Evolutionary conservation across 2,888 invertebrate genomes (phyloP), one percentile per base, ranked within the genome.

Genomic region (Tetranychus piercei): DNA sequence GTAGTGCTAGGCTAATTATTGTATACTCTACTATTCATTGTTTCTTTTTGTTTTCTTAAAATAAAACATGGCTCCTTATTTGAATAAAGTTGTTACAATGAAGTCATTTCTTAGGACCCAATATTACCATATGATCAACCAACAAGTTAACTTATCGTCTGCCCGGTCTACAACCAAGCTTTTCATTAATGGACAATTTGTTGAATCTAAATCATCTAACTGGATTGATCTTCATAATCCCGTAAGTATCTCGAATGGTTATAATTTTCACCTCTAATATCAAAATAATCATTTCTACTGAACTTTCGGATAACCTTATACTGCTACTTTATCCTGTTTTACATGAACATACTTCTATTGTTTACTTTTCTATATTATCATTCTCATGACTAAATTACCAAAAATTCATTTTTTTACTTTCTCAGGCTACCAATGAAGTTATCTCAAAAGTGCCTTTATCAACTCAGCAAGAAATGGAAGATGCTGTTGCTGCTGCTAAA

Each of bases 191-290:
- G 96, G 96, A 75, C 88, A 95, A 83, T 91, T 91, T 83, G 82
- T 86, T 77, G 96, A 99, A 77, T 99, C 97, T 0, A 90, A 94
- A 83, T 88, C 95, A 0, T 88, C 84, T 34, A 90, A 96, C 80
- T 99, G 93, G 90, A 91, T 96, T 80, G 95, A 97, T 80, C 87
- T 99, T 11, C 90, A 91, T 78, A 91, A 99, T 84, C 99, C 99
- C 71, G 85, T 85, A 80, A 81, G 82, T 80, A 55, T 55, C 15
- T 55, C 7, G 55, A 55, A 15, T 55, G 9, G 15, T 1, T 55
- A 15, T 55, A 55, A 15, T 55, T 34, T 34, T 34, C 2, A n/a
- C n/a, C 15, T 65, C 6, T 15, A 65, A 6, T 65, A 2, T 65
- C 1, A 65, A 65, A 65, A 65, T 65, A n/a, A 65, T 65, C 6